Evolutionary conservation across 2,113 vertebrate species (phyloP).

Genomic region (Maccullochella peelii): DNA sequence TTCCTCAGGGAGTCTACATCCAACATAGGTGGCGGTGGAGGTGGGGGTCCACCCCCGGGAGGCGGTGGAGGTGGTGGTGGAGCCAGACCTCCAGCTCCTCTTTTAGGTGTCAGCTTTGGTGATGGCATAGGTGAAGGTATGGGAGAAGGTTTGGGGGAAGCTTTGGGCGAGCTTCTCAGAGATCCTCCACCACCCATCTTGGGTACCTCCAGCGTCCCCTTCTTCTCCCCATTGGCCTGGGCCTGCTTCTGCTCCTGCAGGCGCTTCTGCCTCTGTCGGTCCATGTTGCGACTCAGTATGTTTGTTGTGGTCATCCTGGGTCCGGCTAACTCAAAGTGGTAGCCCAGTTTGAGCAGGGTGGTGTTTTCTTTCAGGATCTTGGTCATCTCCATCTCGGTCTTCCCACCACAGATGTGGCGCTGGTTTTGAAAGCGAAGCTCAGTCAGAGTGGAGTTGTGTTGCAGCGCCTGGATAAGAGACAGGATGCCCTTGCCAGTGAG

Average conservation of each 20-base stretch:
- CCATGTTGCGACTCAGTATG: slow-evolving; percentile 98
- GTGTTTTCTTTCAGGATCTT: slow-evolving; percentile 96
- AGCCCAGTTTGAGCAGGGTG: slow-evolving; percentile 95
- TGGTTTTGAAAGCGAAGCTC: slow-evolving; percentile 99
- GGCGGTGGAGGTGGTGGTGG: slow-evolving; percentile 89
- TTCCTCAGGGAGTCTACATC: slow-evolving; percentile 89
- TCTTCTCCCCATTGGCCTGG: slow-evolving; percentile 89
- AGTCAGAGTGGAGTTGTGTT: slow-evolving; percentile 91
- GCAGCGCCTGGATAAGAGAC: slow-evolving; percentile 93
- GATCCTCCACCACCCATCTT: slow-evolving; percentile 76
- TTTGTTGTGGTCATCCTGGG: slow-evolving; percentile 97
- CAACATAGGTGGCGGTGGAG: slow-evolving; percentile 88
- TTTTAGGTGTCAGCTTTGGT: slow-evolving; percentile 88
- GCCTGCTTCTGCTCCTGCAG: slow-evolving; percentile 94
- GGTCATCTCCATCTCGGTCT: slow-evolving; percentile 98
- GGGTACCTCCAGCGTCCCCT: slow-evolving; percentile 88
- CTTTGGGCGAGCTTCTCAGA: slow-evolving; percentile 85
- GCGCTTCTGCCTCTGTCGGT: slow-evolving; percentile 93
- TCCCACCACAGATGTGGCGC: slow-evolving; percentile 96
- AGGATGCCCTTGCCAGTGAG: slow-evolving; percentile 95
- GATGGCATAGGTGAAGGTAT: slow-evolving; percentile 83
- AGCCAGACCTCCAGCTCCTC: slow-evolving; percentile 64
- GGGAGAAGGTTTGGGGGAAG: slow-evolving; percentile 87
- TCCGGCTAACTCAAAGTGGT: slow-evolving; percentile 95
- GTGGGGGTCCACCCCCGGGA: slow-evolving; percentile 80